Percentiles rank a stretch among this genome's conserved stretches.
phyloP scores from a whole-genome alignment of 2,797 vertebrate genomes.

The Chelonia mydas region DNA sequence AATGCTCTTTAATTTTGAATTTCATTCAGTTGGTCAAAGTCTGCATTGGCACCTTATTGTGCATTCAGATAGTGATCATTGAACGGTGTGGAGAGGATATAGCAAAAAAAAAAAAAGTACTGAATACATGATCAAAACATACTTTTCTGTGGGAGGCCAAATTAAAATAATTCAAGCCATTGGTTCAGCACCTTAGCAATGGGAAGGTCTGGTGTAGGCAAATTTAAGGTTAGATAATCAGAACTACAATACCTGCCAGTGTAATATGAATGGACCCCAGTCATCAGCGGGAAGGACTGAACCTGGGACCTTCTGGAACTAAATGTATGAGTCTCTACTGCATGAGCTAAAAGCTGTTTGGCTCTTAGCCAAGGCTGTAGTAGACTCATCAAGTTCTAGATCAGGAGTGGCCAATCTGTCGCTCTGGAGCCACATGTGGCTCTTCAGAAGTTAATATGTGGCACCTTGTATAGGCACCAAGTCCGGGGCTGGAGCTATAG shows the following conservation, averaged over 20 bases:
- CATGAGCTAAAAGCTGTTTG: no score
- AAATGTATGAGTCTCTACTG: no score
- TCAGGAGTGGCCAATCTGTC: no score
- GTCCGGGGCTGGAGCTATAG: no score
- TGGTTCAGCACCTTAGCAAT: neutral
- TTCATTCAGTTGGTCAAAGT: accelerated
- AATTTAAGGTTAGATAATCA: neutral
- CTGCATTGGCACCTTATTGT: accelerated
- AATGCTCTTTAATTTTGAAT: accelerated
- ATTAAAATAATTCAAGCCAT: neutral
- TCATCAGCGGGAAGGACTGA: no score
- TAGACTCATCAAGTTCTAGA: no score
- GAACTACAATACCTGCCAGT: neutral
- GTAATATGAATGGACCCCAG: no score
- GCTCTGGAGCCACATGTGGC: no score
- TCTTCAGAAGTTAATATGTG: no score
- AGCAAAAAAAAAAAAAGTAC: accelerated
- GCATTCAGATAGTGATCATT: neutral
- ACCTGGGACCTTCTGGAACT: no score
- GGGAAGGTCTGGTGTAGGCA: neutral
- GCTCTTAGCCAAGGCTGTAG: no score
- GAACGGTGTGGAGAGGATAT: neutral
- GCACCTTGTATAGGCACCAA: no score
- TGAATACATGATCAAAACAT: neutral
- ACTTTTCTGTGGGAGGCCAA: neutral